Conservation (phyloP, 92 coral and sea anemone species). For the Scolanthus callimorphus region DNA sequence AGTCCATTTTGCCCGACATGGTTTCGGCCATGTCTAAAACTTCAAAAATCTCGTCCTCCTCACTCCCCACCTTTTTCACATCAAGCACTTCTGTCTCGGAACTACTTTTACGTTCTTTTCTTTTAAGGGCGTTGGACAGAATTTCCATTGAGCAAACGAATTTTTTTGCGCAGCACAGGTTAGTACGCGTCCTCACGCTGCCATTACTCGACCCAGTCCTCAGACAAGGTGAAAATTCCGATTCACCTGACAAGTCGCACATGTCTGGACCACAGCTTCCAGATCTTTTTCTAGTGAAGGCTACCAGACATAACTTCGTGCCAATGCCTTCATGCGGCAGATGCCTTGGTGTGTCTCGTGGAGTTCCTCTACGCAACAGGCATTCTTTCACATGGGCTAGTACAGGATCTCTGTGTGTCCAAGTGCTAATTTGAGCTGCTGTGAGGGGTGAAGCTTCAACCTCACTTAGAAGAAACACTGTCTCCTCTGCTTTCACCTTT, state of each 20-base stretch:
- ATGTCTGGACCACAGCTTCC: background rate
- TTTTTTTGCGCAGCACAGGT: too few relatives aligned
- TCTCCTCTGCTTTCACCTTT: conserved; percentile 19
- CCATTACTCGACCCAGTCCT: too few relatives aligned
- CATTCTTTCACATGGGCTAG: conserved; percentile 14
- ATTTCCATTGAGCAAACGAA: too few relatives aligned
- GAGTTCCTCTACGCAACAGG: conserved; percentile 1
- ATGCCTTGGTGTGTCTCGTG: background rate
- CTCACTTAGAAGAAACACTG: conserved; percentile 10
- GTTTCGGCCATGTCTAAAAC: too few relatives aligned
- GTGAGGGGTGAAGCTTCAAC: conserved; percentile 22
- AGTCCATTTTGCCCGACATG: too few relatives aligned
- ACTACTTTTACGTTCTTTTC: too few relatives aligned
- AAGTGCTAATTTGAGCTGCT: conserved; percentile 18
- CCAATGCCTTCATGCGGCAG: background rate
- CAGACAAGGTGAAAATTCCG: background rate
- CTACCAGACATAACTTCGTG: background rate
- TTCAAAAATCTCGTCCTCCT: too few relatives aligned
- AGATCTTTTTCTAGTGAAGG: background rate
- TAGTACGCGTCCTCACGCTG: too few relatives aligned
- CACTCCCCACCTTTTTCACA: too few relatives aligned
- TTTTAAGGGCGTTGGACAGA: too few relatives aligned
- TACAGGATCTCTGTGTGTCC: conserved; percentile 33
- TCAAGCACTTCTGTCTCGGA: too few relatives aligned
- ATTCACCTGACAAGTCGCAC: background rate